Evolutionary conservation across 2,797 vertebrate species (phyloP), one percentile per base, ranked within the genome.

Genomic region (Aldrovandia affinis): DNA sequence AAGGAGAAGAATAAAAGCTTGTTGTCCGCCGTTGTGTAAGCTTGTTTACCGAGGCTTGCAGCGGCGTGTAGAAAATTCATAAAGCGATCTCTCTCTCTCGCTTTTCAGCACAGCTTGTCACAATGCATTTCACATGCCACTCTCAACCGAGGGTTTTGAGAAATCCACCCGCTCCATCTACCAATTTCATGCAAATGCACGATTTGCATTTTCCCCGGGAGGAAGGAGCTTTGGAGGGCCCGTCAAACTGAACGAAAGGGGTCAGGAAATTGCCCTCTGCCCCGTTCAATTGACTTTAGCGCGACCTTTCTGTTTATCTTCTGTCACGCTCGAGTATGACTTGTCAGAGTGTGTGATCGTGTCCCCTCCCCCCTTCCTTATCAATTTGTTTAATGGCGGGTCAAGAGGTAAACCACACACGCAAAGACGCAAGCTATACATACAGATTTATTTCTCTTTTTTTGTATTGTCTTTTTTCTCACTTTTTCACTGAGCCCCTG

Each of bases 161-260:
- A 83, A 91, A 89, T 83, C 88, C 87, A 81, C 82, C 78, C 68
- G 33, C 84, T 90, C 82, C 80, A 85, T 85, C 88, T 86, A 80
- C 86, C 89, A 87, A 77, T 90, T 89, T 88, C 84, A 90, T 86
- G 86, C 86, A 89, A 89, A 89, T 86, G 86, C 84, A 84, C 86
- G 84, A 88, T 81, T 90, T 90, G 87, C 83, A 83, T 88, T 15
- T 78, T 82, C n/a, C 78, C 78, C 25, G 59, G 55, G 25, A 47
- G 84, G 86, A 77, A 80, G 86, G 81, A 84, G 22, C 5, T 3
- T n/a, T 0, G 85, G 85, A 61, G 36, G 33, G 75, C 70, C 73
- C 81, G 85, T 89, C 86, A 83, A 81, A 77, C 36, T 70, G 83
- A 85, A 81, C 79, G 85, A 84, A 81, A 36, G 84, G n/a, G n/a